These are phyloP conservation scores for Heliconius himera DNA, from an alignment of 1,140 invertebrate genomes.

Conservation along the genomic window DNA sequence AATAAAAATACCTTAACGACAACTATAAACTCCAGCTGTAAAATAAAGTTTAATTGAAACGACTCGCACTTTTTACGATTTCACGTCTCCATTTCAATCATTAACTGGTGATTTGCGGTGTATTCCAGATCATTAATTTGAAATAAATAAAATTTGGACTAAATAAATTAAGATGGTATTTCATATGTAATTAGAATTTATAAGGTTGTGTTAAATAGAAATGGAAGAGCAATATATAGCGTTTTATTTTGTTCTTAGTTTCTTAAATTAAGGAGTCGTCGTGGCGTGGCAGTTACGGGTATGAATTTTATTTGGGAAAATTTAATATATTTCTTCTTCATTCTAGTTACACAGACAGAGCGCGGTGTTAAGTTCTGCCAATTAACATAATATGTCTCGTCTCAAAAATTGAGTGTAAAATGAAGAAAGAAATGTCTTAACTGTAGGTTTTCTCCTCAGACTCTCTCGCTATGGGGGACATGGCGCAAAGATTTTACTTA, in stretches of 20 bases:
- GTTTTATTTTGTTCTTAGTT: neutral
- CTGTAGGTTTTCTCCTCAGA: too few relatives aligned
- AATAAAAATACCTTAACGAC: slow-evolving; percentile 18
- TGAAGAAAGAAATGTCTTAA: too few relatives aligned
- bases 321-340: too few relatives aligned
- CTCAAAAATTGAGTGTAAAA: too few relatives aligned
- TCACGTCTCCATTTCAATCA: slow-evolving; percentile 39
- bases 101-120: slow-evolving; percentile 36
- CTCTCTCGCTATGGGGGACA: too few relatives aligned
- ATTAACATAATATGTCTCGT: too few relatives aligned
- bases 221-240: neutral
- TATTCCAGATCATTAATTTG: slow-evolving; percentile 27
- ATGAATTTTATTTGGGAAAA: too few relatives aligned
- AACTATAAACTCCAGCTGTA: slow-evolving; percentile 36
- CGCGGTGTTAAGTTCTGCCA: too few relatives aligned
- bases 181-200: neutral
- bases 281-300: neutral
- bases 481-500: too few relatives aligned
- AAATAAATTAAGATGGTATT: neutral
- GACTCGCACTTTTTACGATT: slow-evolving; percentile 44
- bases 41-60: slow-evolving; percentile 55
- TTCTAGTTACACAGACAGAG: too few relatives aligned
- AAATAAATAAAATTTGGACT: neutral
- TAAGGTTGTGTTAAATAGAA: neutral
- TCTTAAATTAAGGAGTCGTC: neutral